Base-by-base conservation (phyloP, 2,888 invertebrate genomes). In the Drosophila falleni region DNA sequence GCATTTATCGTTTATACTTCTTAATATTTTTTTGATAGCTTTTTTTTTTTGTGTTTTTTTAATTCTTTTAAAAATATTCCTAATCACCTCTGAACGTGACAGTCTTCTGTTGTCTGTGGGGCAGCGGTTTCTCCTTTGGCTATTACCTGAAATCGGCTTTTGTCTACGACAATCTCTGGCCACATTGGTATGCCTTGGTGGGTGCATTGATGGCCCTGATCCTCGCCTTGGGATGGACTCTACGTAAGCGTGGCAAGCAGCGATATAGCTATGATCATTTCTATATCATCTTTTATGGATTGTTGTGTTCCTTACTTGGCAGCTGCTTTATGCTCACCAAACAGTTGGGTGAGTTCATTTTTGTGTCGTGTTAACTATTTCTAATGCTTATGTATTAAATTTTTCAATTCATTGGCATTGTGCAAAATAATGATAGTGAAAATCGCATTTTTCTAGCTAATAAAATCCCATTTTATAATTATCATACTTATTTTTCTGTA, bases 231-330 rank as follows among this genome's bases (percentile, higher is more conserved):
- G 78, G 82, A 4, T 91, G 90, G 88, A 91, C 87, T 1, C 64
- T 89, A 42, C 81, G 84, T 0, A 91, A 91, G 68, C 74, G 78
- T 33, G 72, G 71, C 46, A 80, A 81, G 29, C 80, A 78, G 37
- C 79, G 88, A 50, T 88, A 90, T 60, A 79, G 81, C 44, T 91
- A 75, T 41, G 88, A 91, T 74, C 90, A 91, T 53, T 91, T 78
- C 76, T 91, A 91, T 59, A 78, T 91, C 26, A 89, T 91, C 0
- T 88, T 91, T 59, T 91, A 91, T 37, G 91, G 91, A 0, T 47
- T 91, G 26, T 71, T 91, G 16, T 91, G 91, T 46, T 83, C 81
- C 10, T 59, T 91, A 11, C 77, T 91, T 51, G 88, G 91, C 60
- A 80, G 82, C 35, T 85, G 88, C 59, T 90, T 91, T 55, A 80